Conservation (phyloP, 2,113 vertebrate genomes). For the Triplophysa dalaica region DNA sequence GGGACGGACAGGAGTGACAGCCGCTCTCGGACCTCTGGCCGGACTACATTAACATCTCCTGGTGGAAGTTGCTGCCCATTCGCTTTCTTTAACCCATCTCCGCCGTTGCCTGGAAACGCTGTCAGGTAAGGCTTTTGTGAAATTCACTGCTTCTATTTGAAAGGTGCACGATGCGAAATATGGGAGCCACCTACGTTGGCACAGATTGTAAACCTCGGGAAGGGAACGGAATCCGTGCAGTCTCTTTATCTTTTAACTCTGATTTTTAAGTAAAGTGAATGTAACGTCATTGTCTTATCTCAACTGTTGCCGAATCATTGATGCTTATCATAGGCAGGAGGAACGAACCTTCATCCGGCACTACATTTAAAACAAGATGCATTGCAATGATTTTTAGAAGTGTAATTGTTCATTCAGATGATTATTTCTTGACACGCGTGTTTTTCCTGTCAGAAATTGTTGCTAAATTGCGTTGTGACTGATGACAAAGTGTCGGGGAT, state of each 20-base stretch:
- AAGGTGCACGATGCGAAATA: conserved; percentile 24
- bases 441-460: not conserved
- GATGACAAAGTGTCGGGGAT: conserved; percentile 2
- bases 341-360: not conserved
- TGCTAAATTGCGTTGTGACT: not conserved
- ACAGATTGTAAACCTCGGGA: not conserved
- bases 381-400: not conserved
- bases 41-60: conserved; percentile 3
- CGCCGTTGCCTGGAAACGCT: conserved; percentile 27
- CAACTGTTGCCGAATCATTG: conserved; percentile 6
- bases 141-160: conserved; percentile 16
- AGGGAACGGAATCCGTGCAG: not conserved
- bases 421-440: not conserved
- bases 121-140: conserved; percentile 64
- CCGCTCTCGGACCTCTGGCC: conserved; percentile 1
- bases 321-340: not conserved
- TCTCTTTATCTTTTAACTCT: not conserved
- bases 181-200: not conserved
- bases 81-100: not conserved
- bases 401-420: not conserved
- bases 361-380: not conserved
- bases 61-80: not conserved
- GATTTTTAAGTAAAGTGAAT: not conserved
- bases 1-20: conserved; percentile 50
- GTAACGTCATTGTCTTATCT: not conserved